Evolutionary conservation across 2,888 invertebrate species (phyloP).

Genomic region (Conus canariensis): DNA sequence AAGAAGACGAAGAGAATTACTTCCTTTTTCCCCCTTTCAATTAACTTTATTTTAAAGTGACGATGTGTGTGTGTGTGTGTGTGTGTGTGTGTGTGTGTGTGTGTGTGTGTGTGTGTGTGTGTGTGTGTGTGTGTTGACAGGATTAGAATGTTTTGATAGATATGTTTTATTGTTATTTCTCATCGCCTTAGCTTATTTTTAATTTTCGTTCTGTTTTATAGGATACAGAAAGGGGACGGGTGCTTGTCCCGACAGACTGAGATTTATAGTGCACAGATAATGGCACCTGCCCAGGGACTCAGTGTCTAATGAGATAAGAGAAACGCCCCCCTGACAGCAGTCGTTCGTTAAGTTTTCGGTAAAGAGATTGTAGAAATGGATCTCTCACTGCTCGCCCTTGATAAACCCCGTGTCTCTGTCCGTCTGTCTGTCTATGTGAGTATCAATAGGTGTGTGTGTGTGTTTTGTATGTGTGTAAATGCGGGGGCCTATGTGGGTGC

Average conservation of each 20-base stretch:
- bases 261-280: conserved; percentile 2
- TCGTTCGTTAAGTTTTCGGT: conserved; percentile 19
- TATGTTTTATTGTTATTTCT: too few species aligned
- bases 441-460: neutral
- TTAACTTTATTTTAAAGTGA: too few species aligned
- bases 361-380: conserved; percentile 2
- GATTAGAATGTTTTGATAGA: neutral
- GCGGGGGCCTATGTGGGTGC: too few species aligned
- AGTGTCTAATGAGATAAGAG: conserved; percentile 12
- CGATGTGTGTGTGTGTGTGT: too few species aligned
- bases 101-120: neutral
- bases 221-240: neutral
- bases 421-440: neutral
- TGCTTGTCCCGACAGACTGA: neutral
- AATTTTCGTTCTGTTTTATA: neutral
- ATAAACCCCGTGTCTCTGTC: conserved; percentile 15
- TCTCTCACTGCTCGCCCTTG: neutral
- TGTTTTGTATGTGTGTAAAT: too few species aligned
- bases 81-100: too few species aligned
- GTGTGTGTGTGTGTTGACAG: neutral
- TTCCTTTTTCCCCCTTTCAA: too few species aligned
- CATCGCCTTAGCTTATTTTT: neutral
- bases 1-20: too few species aligned
- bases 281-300: neutral
- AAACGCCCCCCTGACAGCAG: neutral